These are phyloP conservation scores for Dryococelus australis DNA, from an alignment of 2,888 invertebrate genomes.

Conservation along the genomic window DNA sequence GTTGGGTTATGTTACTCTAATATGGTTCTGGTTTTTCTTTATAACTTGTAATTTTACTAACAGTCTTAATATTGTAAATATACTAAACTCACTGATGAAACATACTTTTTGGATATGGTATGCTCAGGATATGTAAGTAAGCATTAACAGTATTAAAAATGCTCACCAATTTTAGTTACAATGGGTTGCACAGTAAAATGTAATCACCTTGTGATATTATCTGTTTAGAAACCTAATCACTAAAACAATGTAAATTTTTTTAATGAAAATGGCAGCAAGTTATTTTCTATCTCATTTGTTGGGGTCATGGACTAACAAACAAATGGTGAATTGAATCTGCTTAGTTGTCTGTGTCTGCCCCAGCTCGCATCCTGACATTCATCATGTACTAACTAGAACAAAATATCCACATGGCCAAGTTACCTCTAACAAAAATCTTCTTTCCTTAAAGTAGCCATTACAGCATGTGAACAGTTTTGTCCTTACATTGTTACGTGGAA, in stretches of 20 bases:
- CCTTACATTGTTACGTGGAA: no score
- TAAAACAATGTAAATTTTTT: not conserved
- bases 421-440: constrained; percentile 55
- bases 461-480: not conserved
- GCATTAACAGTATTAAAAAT: not conserved
- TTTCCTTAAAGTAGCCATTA: constrained; percentile 26
- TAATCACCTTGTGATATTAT: constrained; percentile 19
- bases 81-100: constrained; percentile 4
- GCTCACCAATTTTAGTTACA: not conserved
- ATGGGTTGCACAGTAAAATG: constrained; percentile 29
- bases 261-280: not conserved
- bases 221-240: constrained; percentile 11
- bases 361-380: not conserved
- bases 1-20: constrained; percentile 10
- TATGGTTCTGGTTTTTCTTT: constrained; percentile 20
- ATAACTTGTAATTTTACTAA: constrained; percentile 26
- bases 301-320: constrained; percentile 4
- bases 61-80: constrained; percentile 19
- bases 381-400: constrained; percentile 19
- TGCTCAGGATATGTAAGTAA: not conserved
- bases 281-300: constrained; percentile 8
- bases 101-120: not conserved
- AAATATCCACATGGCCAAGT: constrained; percentile 52
- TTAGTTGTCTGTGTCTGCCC: constrained; percentile 1
- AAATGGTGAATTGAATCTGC: not conserved